Base-by-base conservation (phyloP, 92 coral and sea anemone species). In the Hydrozoanthus gracilis region DNA sequence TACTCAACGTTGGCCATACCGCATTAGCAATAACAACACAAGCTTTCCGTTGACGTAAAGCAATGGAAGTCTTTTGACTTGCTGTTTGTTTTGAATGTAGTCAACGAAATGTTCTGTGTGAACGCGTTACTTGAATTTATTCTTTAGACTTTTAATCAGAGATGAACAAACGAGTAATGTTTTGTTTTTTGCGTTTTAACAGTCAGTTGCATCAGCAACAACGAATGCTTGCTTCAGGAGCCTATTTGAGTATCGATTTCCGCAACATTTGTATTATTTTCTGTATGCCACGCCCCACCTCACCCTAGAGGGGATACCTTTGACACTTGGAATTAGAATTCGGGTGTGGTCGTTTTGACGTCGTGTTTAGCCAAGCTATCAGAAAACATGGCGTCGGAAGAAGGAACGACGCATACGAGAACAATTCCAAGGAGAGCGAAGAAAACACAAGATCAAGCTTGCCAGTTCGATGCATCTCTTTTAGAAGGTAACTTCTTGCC, bases 391-490 rank as follows among this genome's bases (percentile, higher is more conserved):
- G 98, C 98, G 98, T 92, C 98, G 89, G 98, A 95, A 91, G 95
- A 95, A 91, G 94, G 95, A 76, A 78, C 98, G 76, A 95, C 98
- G 58, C 94, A 92, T 55, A 95, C 98, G 18, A 84, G 98, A 66
- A 95, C 98, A 51, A 86, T 95, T 74, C 98, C 92, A 84, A 95
- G 93, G 88, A 88, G 98, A 91, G 94, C 98, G 78, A 92, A 91
- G 91, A 95, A 96, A 91, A 97, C 98, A 0, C 99, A 97, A 79
- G 99, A 97, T 87, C 99, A 97, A 69, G 99, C 99, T 35, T 97
- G 99, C 83, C 99, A 97, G 86, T 97, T 97, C 88, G 99, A 97
- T 94, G 96, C 99, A 44, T 90, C 97, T 61, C 93, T 97, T 61
- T 92, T 97, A 18, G 99, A 97, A 93, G 99, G 99, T 97, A 79